These are phyloP conservation scores for Drosophila chauvacae DNA, from an alignment of 1,140 invertebrate species.

Conservation along the genomic window DNA sequence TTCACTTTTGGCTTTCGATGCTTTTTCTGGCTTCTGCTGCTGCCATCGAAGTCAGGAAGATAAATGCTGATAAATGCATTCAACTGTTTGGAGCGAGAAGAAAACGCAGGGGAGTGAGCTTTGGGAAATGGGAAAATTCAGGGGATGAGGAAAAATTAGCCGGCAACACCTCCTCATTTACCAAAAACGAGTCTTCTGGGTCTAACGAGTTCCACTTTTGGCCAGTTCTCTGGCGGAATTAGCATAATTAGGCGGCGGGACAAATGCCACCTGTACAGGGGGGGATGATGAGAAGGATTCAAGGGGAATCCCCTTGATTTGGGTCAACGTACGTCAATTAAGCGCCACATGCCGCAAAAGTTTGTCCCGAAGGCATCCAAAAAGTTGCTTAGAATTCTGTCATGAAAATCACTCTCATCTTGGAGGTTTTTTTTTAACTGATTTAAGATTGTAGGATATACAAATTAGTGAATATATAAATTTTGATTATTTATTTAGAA, in stretches of 20 bases:
- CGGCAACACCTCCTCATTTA: conserved; percentile 30
- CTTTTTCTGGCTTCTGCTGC: conserved; percentile 29
- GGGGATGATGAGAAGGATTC: neutral
- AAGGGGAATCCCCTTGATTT: conserved; percentile 39
- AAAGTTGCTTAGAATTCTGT: neutral
- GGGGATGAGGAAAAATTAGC: conserved; percentile 13
- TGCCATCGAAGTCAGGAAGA: conserved; percentile 56
- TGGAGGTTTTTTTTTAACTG: neutral
- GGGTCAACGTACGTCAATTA: conserved; percentile 55
- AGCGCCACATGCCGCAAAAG: conserved; percentile 21
- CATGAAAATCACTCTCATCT: neutral
- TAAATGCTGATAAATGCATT: conserved; percentile 66
- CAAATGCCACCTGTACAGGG: conserved; percentile 34
- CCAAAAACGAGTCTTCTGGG: neutral
- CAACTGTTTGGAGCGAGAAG: conserved; percentile 36
- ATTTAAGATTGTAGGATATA: neutral
- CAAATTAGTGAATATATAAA: neutral
- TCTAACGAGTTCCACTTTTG: conserved; percentile 26
- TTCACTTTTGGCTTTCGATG: conserved; percentile 50
- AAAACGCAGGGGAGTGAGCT: conserved; percentile 10
- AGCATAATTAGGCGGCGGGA: conserved; percentile 36
- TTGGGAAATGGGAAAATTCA: neutral
- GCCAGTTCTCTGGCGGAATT: conserved; percentile 7
- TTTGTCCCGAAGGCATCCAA: neutral
- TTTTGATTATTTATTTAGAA: too few relatives aligned